Base-by-base conservation (phyloP, 2,113 vertebrate genomes). In the Formicarius rufipectus region DNA sequence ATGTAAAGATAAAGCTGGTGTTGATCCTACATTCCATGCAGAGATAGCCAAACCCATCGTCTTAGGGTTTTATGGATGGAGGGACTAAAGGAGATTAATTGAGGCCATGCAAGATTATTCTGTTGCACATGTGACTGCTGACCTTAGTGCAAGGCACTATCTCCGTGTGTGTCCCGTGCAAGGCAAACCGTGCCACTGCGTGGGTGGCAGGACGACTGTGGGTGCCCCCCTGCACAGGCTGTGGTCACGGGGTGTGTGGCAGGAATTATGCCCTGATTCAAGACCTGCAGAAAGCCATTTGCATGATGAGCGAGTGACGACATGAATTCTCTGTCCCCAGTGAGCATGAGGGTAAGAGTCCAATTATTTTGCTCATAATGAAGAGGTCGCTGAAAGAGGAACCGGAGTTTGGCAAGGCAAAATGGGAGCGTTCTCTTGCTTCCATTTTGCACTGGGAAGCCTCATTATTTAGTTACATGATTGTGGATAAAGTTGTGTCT, bases 291-390 rank as follows among this genome's bases (percentile, higher is more conserved):
- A 88, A 83, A 75, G 45, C 56, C 6, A 1, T 80, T 44, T 74
- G 73, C 1, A 3, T 91, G 83, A 49, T 64, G 53, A 74, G 93
- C 40, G 3, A 82, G 71, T 75, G 80, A 84, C 6, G n/a, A 67
- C 71, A 58, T 28, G 3, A 30, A 0, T 67, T 86, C 75, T 55
- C 4, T 31, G 44, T 93, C 68, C 64, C 59, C 3, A 5, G 2
- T 60, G 68, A 78, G 56, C 44, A 5, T 7, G 25, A 77, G 88
- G 68, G 21, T 80, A 19, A 35, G 79, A 68, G 39, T 64, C 92
- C 88, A 94, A 93, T 96, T 94, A 96, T 82, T 89, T 72, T 76
- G 76, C 30, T 23, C 60, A 55, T 93, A 95, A 94, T 89, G 93
- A 96, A 86, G 83, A 89, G 44, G 44, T 66, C 5, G 6, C 67